phyloP scores from a whole-genome alignment of 1,140 invertebrate genomes.

The Drosophila prosaltans region DNA sequence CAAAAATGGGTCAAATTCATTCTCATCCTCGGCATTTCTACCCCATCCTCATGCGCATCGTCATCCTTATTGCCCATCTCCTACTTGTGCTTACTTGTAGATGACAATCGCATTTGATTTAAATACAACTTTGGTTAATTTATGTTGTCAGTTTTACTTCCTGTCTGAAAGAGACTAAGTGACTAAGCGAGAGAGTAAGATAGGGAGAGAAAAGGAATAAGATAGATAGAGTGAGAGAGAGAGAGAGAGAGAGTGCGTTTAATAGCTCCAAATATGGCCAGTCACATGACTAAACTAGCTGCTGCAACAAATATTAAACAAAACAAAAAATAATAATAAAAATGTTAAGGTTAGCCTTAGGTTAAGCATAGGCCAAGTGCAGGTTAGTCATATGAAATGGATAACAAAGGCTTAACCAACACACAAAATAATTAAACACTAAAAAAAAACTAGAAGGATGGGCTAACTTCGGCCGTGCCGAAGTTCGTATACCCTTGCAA shows the following conservation, averaged over 20 bases:
- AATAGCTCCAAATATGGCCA: background rate
- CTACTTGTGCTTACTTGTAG: conserved; percentile 49
- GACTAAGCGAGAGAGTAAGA: background rate
- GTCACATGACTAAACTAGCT: background rate
- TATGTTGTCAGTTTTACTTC: conserved; percentile 73
- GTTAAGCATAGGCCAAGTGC: background rate
- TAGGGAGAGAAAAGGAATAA: background rate
- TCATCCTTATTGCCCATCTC: conserved; percentile 4
- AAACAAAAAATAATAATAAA: background rate
- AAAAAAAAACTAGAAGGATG: too few species aligned
- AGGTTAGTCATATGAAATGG: background rate
- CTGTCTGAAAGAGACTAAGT: conserved; percentile 40
- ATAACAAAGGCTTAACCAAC: too few species aligned
- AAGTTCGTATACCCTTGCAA: too few species aligned
- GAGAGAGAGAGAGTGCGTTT: background rate
- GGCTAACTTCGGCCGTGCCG: too few species aligned
- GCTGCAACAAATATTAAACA: background rate
- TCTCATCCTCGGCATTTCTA: background rate
- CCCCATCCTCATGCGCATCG: background rate
- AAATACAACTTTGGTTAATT: conserved; percentile 81
- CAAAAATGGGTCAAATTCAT: conserved; percentile 69
- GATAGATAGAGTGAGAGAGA: background rate
- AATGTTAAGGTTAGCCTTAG: background rate
- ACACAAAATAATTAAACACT: too few species aligned
- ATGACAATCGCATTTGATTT: conserved; percentile 78